These are phyloP conservation scores for Lagopus leucura DNA, from an alignment of 2,113 vertebrate species.

Conservation along the genomic window DNA sequence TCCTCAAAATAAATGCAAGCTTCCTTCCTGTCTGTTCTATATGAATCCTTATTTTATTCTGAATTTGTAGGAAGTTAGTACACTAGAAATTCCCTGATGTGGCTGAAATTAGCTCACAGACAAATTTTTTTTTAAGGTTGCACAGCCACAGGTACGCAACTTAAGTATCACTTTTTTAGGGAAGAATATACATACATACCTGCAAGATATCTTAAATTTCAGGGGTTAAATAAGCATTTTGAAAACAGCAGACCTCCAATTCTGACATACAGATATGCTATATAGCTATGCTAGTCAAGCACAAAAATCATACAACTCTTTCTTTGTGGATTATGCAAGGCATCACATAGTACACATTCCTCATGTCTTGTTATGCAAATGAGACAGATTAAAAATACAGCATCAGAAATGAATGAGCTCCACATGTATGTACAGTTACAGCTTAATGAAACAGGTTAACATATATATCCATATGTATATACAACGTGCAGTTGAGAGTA, in stretches of 20 bases:
- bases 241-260: background rate
- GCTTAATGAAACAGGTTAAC: background rate
- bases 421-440: background rate
- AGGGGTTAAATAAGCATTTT: background rate
- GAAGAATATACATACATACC: background rate
- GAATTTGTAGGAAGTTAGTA: background rate
- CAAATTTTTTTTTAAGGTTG: background rate
- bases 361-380: background rate
- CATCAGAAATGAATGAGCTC: background rate
- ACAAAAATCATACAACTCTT: background rate
- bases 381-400: background rate
- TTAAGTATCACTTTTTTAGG: background rate
- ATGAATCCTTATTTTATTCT: background rate
- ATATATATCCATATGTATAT: background rate
- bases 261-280: background rate
- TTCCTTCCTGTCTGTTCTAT: background rate
- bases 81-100: background rate
- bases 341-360: background rate
- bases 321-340: background rate
- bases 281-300: background rate
- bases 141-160: background rate
- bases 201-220: background rate
- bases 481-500: background rate
- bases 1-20: background rate
- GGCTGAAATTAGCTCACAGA: background rate